A percentile compares a stretch with the other conserved stretches of the same genome.
phyloP scores from a whole-genome alignment of 2,113 vertebrate species.

The Stigmatopora nigra region DNA sequence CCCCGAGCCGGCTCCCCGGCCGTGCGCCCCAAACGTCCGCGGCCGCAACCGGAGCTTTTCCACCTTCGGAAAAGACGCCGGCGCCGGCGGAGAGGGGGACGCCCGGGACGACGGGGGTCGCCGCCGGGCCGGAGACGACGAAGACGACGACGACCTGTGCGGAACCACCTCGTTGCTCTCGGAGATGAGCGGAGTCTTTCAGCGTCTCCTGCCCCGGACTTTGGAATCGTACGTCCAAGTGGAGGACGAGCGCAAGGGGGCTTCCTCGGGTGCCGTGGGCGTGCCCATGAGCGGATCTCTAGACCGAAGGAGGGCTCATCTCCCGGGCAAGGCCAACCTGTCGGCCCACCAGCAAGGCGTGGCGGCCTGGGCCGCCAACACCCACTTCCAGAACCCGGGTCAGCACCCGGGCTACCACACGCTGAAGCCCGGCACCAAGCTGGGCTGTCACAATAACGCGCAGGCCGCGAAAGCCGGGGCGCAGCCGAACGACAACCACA shows the following conservation, averaged over 20 bases:
- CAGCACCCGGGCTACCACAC: conserved; percentile 70
- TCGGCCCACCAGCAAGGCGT: conserved; percentile 83
- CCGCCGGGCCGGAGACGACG: conserved; percentile 60
- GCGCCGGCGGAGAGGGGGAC: conserved; percentile 43
- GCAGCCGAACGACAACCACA: conserved; percentile 37
- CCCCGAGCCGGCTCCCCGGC: conserved; percentile 79
- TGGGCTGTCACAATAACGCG: conserved; percentile 52
- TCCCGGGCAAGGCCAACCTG: conserved; percentile 76
- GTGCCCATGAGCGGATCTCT: conserved; percentile 71
- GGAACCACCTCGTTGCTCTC: conserved; percentile 82
- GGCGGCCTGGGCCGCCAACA: conserved; percentile 93
- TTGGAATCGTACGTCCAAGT: conserved; percentile 79
- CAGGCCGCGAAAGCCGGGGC: conserved; percentile 52
- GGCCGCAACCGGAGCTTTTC: conserved; percentile 89
- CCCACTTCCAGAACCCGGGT: conserved; percentile 90
- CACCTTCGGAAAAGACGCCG: conserved; percentile 86
- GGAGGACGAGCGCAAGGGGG: conserved; percentile 72
- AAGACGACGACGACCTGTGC: conserved; percentile 64
- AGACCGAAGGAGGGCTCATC: conserved; percentile 82
- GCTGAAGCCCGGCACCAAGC: conserved; percentile 62
- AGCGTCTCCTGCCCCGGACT: conserved; percentile 84
- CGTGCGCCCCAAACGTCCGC: conserved; percentile 53
- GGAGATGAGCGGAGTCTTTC: conserved; percentile 95
- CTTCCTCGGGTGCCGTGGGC: conserved; percentile 49
- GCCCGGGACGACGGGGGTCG: conserved; percentile 52